Percentiles rank a stretch among this genome's conserved stretches.
Conservation (phyloP, 2,113 vertebrate species). For the Xiphophorus maculatus region DNA sequence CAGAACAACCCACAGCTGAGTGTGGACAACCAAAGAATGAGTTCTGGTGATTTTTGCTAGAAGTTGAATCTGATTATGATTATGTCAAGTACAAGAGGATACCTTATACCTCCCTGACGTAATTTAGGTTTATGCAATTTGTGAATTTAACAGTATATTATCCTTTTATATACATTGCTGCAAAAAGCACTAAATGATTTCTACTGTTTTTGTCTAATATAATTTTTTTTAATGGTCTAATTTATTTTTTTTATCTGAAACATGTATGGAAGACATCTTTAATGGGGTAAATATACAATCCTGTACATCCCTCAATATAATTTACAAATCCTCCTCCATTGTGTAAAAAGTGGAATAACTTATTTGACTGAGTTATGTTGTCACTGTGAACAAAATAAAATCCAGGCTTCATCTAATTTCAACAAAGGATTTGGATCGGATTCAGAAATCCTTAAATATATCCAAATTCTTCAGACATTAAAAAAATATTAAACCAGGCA, state of each 20-base stretch:
- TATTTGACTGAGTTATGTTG: neutral
- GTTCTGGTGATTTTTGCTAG: neutral
- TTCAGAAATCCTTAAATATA: slow-evolving; percentile 7
- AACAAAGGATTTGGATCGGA: neutral
- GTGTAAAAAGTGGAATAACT: no score
- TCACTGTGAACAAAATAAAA: neutral
- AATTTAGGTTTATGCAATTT: slow-evolving; percentile 61
- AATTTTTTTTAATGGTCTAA: no score
- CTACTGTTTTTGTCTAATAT: neutral
- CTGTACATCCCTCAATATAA: neutral
- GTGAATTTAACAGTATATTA: slow-evolving; percentile 47
- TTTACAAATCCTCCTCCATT: neutral
- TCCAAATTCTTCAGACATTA: slow-evolving; percentile 13
- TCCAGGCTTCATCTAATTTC: neutral
- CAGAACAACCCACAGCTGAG: slow-evolving; percentile 16
- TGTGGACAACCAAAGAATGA: slow-evolving; percentile 4
- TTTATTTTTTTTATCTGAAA: neutral
- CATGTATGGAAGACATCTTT: neutral
- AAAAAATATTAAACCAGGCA: neutral
- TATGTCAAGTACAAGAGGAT: slow-evolving; percentile 40
- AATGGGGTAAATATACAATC: neutral
- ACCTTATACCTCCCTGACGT: slow-evolving; percentile 43
- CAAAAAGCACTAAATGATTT: neutral
- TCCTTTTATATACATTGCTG: slow-evolving; percentile 5
- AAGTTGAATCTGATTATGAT: slow-evolving; percentile 32